Evolutionary conservation across 2,888 invertebrate species (phyloP).

Genomic region (Drosophila eohydei): DNA sequence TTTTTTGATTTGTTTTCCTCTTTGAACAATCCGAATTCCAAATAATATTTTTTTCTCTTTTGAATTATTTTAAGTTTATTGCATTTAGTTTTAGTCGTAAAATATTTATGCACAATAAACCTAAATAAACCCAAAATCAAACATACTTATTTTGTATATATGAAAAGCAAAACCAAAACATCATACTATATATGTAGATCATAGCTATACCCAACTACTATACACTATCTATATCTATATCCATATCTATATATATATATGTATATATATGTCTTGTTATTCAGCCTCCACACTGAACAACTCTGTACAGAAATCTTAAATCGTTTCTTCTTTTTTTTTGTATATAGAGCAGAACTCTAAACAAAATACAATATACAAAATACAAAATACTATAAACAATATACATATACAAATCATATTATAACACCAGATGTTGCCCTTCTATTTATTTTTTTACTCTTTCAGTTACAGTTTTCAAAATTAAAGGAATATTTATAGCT

Average conservation of each 20-base stretch:
- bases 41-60: constrained; percentile 32
- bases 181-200: constrained; percentile 6
- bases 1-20: constrained; percentile 14
- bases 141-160: constrained; percentile 48
- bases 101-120: constrained; percentile 80
- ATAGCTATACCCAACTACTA: constrained; percentile 24
- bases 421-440: neutral
- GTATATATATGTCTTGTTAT: neutral
- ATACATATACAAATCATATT: constrained; percentile 1
- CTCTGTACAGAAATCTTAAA: neutral
- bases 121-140: constrained; percentile 63
- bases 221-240: neutral
- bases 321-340: neutral
- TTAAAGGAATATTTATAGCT: neutral
- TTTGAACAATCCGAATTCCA: constrained; percentile 50
- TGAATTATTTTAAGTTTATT: constrained; percentile 66
- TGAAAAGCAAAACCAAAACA: constrained; percentile 16
- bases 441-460: neutral
- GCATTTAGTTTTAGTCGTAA: constrained; percentile 72
- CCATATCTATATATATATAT: neutral
- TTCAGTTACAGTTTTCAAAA: neutral
- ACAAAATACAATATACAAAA: neutral
- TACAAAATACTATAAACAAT: neutral
- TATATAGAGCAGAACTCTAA: neutral
- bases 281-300: neutral